A percentile compares a stretch with the other conserved stretches of the same genome.
Evolutionary conservation across 2,797 vertebrate species (phyloP).

Genomic region (Sebastolobus altivelis): DNA sequence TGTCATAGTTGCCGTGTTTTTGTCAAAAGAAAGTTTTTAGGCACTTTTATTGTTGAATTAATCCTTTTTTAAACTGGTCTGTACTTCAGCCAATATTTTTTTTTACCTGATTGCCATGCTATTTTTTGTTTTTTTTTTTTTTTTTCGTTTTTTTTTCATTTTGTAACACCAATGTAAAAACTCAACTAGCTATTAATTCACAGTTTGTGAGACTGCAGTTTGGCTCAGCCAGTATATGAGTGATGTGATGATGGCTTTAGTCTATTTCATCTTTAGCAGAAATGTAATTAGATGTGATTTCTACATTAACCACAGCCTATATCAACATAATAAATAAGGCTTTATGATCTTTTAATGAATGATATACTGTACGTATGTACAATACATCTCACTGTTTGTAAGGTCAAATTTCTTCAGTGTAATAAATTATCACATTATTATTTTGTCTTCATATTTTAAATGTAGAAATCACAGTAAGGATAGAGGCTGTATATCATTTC

Average conservation of each 20-base stretch:
- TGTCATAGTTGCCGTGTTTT: not conserved
- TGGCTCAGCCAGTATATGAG: not conserved
- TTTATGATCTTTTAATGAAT: conserved; percentile 9
- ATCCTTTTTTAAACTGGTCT: not conserved
- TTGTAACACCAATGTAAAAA: not conserved
- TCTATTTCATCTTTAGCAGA: not conserved
- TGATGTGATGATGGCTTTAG: not conserved
- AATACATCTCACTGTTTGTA: not conserved
- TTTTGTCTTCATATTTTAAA: not conserved
- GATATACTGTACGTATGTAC: not conserved
- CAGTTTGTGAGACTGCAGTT: not conserved
- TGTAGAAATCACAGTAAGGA: not conserved
- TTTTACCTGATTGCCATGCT: not conserved
- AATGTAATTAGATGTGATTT: conserved; percentile 5
- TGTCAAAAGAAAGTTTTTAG: not conserved
- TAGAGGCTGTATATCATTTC: not conserved
- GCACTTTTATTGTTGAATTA: not conserved
- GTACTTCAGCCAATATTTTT: not conserved
- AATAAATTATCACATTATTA: conserved; percentile 3
- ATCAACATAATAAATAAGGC: conserved; percentile 1
- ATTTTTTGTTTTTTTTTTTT: too few relatives aligned
- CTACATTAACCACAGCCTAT: not conserved
- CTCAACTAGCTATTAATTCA: not conserved
- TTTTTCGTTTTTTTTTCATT: not conserved
- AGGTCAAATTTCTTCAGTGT: not conserved